These are phyloP conservation scores for Bergia sp. DNA, from an alignment of 92 coral and sea anemone species.

Conservation along the genomic window DNA sequence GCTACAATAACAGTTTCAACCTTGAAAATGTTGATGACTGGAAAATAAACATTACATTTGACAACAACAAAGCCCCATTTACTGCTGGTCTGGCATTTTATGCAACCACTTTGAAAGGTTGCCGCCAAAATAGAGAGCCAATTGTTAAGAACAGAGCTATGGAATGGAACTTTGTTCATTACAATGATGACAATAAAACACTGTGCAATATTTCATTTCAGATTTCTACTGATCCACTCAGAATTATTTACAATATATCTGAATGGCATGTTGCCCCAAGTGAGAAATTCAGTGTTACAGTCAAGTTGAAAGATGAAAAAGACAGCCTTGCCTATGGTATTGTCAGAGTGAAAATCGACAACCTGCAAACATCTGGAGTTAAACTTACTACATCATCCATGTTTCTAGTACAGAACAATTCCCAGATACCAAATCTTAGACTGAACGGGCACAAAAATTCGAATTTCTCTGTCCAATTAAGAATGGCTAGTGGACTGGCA, in stretches of 20 bases:
- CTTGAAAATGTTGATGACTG: constrained; percentile 50
- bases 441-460: constrained; percentile 52
- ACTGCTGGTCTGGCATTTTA: constrained; percentile 84
- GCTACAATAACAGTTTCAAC: constrained; percentile 51
- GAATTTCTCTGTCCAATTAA: constrained; percentile 57
- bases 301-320: constrained; percentile 84
- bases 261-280: constrained; percentile 86
- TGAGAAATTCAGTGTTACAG: constrained; percentile 67
- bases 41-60: constrained; percentile 73
- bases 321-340: constrained; percentile 78
- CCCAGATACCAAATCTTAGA: constrained; percentile 41
- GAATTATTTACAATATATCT: constrained; percentile 51
- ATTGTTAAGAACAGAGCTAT: constrained; percentile 73
- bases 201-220: constrained; percentile 52
- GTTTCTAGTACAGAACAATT: constrained; percentile 66
- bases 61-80: constrained; percentile 63
- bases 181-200: constrained; percentile 40
- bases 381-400: constrained; percentile 72
- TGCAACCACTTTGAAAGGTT: constrained; percentile 85
- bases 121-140: constrained; percentile 68
- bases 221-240: constrained; percentile 84
- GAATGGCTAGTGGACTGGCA: constrained; percentile 76
- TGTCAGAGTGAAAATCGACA: constrained; percentile 53
- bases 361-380: constrained; percentile 27
- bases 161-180: constrained; percentile 69